Evolutionary conservation across 2,888 invertebrate species (phyloP), one percentile per base, ranked within the genome.

Genomic region (Pachycephus smyrnensis): DNA sequence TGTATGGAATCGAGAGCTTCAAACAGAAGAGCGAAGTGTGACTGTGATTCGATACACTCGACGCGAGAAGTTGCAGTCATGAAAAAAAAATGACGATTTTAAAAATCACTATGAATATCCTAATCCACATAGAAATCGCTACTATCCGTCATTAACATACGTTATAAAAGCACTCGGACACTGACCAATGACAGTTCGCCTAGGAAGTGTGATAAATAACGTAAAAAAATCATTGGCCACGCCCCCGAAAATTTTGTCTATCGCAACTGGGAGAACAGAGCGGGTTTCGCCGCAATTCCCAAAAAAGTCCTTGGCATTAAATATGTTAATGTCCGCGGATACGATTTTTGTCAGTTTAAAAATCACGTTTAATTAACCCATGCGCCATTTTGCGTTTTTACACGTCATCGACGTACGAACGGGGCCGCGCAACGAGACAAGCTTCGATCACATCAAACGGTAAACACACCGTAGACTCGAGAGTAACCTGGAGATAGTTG

Each of bases 271-370:
- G 23, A 6, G 40, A 55, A 23, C 9, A 35, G 36, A 2, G 12
- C 3, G 4, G 40, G 0, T 1, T 9, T 35, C 35, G 40, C 15
- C 0, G 9, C 2, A 23, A 23, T 83, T 86, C 86, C 82, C 82
- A 78, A 55, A 55, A 55, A 23, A 87, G 88, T 84, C 88, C 89
- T 89, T 89, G 89, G 87, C 89, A 89, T 89, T 89, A 89, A 88
- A 83, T 86, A 88, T 88, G 88, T 86, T 87, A 89, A 89, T 89
- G 84, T 78, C 77, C 68, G 1, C 40, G 40, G 9, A 55, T 55
- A 55, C 23, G 40, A 55, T 55, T 55, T 55, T 55, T 55, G 23
- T 15, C 15, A 15, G 40, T 40, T 40, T 40, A 40, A 12, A 40
- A 40, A 15, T 40, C 40, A 15, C 40, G 40, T n/a, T 40, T 15